Conservation (phyloP, 2,113 vertebrate genomes). For the Cyprinodon brontotheroides region DNA sequence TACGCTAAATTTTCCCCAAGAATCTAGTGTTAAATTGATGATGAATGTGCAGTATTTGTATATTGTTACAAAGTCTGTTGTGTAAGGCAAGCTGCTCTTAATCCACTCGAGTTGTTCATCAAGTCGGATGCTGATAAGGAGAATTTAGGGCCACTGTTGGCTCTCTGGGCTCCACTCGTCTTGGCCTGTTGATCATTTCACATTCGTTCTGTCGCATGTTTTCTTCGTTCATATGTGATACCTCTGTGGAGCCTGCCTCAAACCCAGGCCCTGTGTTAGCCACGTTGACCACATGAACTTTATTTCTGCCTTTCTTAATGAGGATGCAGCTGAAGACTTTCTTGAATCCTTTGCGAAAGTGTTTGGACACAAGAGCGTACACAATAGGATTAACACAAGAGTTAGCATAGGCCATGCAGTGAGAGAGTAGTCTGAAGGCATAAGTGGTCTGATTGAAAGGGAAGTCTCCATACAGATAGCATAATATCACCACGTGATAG, state of each 20-base stretch:
- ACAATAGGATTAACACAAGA: conserved; percentile 91
- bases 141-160: conserved; percentile 73
- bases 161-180: conserved; percentile 62
- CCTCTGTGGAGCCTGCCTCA: conserved; percentile 81
- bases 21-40: background rate
- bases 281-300: conserved; percentile 82
- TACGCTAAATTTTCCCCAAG: background rate
- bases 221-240: conserved; percentile 83
- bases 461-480: conserved; percentile 88
- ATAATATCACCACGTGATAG: conserved; percentile 86
- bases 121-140: conserved; percentile 74
- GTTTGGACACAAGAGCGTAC: conserved; percentile 88
- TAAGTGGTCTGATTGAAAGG: conserved; percentile 90
- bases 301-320: conserved; percentile 83
- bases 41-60: background rate
- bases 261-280: conserved; percentile 82
- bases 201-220: conserved; percentile 74
- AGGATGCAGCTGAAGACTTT: conserved; percentile 89
- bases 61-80: conserved; percentile 19
- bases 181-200: conserved; percentile 73
- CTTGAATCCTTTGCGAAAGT: conserved; percentile 90
- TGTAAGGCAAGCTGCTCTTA: conserved; percentile 38
- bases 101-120: conserved; percentile 26
- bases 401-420: conserved; percentile 92
- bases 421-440: conserved; percentile 86